A percentile compares a stretch with the other conserved stretches of the same genome.
phyloP scores from a whole-genome alignment of 2,797 vertebrate species.

The Nasua narica region DNA sequence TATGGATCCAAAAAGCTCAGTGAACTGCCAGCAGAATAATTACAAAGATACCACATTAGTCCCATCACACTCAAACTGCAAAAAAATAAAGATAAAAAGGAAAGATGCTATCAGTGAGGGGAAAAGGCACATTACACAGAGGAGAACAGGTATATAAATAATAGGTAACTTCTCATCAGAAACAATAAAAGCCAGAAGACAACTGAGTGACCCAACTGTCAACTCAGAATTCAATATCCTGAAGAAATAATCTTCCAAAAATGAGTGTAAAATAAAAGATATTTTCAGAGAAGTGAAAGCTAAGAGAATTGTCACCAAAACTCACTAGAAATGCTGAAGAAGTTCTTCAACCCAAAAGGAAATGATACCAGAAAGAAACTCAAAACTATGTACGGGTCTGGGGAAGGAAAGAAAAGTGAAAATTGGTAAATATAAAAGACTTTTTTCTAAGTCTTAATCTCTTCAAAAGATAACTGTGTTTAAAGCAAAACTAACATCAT shows the following conservation, averaged over 20 bases:
- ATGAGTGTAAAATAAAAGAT: neutral
- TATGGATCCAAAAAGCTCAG: neutral
- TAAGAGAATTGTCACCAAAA: neutral
- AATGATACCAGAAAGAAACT: constrained; percentile 11
- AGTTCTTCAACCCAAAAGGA: neutral
- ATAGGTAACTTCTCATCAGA: neutral
- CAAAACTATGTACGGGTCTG: neutral
- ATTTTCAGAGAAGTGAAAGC: neutral
- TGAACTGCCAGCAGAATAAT: neutral
- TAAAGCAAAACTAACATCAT: neutral
- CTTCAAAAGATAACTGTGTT: neutral
- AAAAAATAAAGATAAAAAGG: neutral
- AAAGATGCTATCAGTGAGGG: neutral
- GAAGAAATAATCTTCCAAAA: neutral
- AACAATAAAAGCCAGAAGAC: neutral
- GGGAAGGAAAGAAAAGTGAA: neutral
- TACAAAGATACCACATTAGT: neutral
- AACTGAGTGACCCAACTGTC: neutral
- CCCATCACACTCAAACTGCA: neutral
- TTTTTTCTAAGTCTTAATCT: neutral
- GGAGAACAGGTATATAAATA: neutral
- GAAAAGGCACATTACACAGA: neutral
- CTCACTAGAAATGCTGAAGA: neutral
- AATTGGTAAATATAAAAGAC: neutral
- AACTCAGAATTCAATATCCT: neutral